Base-by-base conservation (phyloP, 2,888 invertebrate genomes). In the Plebejus melissa region DNA sequence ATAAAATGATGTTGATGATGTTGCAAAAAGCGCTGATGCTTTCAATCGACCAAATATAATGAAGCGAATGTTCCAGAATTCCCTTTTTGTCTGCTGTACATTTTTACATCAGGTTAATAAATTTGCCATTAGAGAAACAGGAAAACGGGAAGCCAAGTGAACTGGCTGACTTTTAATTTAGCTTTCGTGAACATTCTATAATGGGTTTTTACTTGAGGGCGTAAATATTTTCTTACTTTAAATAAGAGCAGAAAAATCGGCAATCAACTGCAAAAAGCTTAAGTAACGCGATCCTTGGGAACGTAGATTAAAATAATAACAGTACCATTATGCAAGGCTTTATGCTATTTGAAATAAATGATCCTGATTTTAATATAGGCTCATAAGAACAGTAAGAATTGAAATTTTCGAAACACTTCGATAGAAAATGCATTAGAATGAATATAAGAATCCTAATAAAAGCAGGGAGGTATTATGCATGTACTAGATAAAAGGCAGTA, bases 61-160 rank as follows among this genome's bases (percentile, higher is more conserved):
- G 65, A 65, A 32, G 13, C 65, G 16, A 60, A 65, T 16, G 13
- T 65, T 65, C 65, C 65, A 65, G 32, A 65, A 65, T 36, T 65
- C 36, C 28, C 65, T 65, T 41, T 70, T 70, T 70, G 22, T 41
- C 70, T 9, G n/a, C 70, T 22, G 41, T 41, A 70, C 70, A 22
- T 41, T 54, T 50, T 72, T 72, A 32, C 72, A 72, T 72, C 72
- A 54, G 32, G 32, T 72, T 72, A 50, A 72, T 72, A 54, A 72
- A 50, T 72, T 72, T 32, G 5, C 72, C 72, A 72, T 72, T 72
- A 72, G 72, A 22, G 72, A 54, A 72, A 50, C 28, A 71, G 71
- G 46, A 71, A 72, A 72, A 32, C 28, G 72, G 50, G 50, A 54
- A 72, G 72, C 50, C 28, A 50, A 72, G 72, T 71, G 71, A 71